phyloP scores from a whole-genome alignment of 2,113 vertebrate genomes.

The Rhombomys opimus region DNA sequence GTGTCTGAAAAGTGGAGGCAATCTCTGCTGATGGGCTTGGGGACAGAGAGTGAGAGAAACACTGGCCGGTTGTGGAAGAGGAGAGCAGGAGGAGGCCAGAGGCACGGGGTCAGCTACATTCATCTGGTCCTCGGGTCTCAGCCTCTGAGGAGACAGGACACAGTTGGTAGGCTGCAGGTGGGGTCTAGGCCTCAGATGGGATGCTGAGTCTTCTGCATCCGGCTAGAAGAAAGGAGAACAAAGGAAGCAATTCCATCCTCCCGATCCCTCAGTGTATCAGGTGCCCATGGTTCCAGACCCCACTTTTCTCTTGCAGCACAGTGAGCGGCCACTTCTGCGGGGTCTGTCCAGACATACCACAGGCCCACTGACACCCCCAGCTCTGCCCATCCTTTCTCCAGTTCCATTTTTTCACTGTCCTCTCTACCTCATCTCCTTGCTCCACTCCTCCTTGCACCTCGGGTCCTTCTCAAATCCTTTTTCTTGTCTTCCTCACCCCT shows the following conservation, averaged over 20 bases:
- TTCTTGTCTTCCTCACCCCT: not conserved
- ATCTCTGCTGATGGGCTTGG: not conserved
- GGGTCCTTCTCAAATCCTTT: not conserved
- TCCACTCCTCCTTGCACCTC: not conserved
- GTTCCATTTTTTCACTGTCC: not conserved
- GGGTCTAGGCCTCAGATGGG: slow-evolving; percentile 62
- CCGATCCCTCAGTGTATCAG: not conserved
- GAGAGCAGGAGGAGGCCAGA: not conserved
- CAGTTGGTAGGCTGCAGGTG: not conserved
- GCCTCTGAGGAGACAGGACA: not conserved
- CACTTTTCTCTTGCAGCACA: not conserved
- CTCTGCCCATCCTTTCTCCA: too few species aligned
- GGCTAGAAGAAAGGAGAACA: slow-evolving; percentile 41
- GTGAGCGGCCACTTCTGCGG: not conserved
- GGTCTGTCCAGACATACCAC: not conserved
- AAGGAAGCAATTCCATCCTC: not conserved
- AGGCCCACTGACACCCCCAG: not conserved
- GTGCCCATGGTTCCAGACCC: not conserved
- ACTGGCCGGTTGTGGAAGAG: not conserved
- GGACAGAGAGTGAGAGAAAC: not conserved
- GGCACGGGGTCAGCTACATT: slow-evolving; percentile 64
- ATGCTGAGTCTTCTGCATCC: slow-evolving; percentile 58
- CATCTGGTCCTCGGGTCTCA: slow-evolving; percentile 37
- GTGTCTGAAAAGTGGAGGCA: not conserved
- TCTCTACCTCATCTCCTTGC: not conserved